phyloP scores from a whole-genome alignment of 2,888 invertebrate species.

The Metacarcinus magister region DNA sequence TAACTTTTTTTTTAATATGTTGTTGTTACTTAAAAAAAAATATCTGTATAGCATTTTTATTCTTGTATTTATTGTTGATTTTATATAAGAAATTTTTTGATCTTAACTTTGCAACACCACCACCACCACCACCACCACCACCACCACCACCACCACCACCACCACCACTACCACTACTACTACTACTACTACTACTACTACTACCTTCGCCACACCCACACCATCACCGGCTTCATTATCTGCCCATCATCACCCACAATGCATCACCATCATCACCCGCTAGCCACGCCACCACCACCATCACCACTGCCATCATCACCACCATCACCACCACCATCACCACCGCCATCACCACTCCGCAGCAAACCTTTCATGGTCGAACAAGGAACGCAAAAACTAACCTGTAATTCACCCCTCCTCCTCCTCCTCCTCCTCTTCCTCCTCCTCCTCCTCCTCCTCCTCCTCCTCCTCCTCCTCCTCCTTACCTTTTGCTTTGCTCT shows the following conservation, averaged over 20 bases:
- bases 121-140: too few species aligned
- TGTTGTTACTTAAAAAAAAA: too few species aligned
- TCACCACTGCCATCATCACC: not conserved
- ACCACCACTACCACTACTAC: not conserved
- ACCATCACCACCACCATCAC: not conserved
- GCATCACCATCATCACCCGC: constrained; percentile 34
- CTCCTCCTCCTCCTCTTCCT: not conserved
- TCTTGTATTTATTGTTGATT: too few species aligned
- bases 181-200: not conserved
- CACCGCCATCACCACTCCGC: not conserved
- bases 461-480: constrained; percentile 39
- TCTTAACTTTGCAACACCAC: too few species aligned
- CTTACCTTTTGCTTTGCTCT: not conserved
- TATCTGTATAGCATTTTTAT: too few species aligned
- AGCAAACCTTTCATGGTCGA: not conserved
- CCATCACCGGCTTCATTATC: constrained; percentile 9
- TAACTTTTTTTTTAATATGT: not conserved
- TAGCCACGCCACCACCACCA: constrained; percentile 9
- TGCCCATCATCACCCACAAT: constrained; percentile 5
- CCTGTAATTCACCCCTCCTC: constrained; percentile 11
- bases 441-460: constrained; percentile 35
- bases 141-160: not conserved
- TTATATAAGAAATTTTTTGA: too few species aligned
- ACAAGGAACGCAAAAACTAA: not conserved
- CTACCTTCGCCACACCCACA: not conserved